Evolutionary conservation across 2,888 invertebrate species (phyloP), one percentile per base, ranked within the genome.

Genomic region (Euplagia quadripunctaria): DNA sequence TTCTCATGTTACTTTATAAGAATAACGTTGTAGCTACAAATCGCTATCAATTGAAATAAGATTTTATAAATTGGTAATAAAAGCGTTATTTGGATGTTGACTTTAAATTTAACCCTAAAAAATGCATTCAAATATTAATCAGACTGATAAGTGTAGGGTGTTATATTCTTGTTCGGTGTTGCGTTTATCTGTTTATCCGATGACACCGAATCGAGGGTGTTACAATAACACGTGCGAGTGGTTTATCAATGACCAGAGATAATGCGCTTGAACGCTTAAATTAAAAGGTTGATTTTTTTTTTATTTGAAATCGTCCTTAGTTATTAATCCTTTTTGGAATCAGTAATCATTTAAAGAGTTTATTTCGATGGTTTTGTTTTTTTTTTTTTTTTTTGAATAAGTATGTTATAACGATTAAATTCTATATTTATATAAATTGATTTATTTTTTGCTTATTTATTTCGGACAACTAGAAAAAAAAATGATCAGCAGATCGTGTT

Each of bases 81-180:
- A 73, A 75, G 61, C 17, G 64, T 20, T 70, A 70, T 80, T 80
- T 64, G 42, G 63, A 68, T 72, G 70, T 20, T 9, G 31, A 49
- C 41, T 52, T 52, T 52, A 55, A 74, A 0, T 70, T 82, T 87
- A 87, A 87, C 90, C 89, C 88, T 88, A 85, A 87, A 86, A 79
- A 82, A 86, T 86, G 87, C 83, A 88, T 88, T 86, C 87, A 88
- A 89, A 89, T 90, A 87, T 87, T 89, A 91, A 91, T 90, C 91
- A 89, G 87, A 71, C 79, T 78, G 89, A 89, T 90, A 90, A 91
- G 89, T 89, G 84, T 83, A 79, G 81, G 84, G 82, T 84, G 85
- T 84, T 81, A 82, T 79, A 82, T 86, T 84, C 79, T 81, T 85
- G 87, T 84, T 85, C 81, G 77, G 72, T 75, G 71, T 81, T 81